Percentiles rank a stretch among this genome's conserved stretches.
phyloP scores from a whole-genome alignment of 1,140 invertebrate genomes.

The Phenacoccus solenopsis region DNA sequence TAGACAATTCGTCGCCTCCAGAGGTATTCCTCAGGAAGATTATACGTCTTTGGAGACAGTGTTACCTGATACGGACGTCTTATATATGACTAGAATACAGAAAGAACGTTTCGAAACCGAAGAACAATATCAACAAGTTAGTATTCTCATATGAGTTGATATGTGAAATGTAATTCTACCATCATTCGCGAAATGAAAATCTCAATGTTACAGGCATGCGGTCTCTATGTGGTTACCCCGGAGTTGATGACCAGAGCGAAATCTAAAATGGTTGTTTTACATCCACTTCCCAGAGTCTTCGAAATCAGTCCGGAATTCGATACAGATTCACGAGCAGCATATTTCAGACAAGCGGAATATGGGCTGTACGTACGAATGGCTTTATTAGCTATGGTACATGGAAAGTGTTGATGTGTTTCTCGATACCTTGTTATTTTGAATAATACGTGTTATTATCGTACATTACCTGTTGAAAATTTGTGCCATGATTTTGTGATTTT shows the following conservation, averaged over 20 bases:
- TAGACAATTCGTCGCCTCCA: slow-evolving; percentile 57
- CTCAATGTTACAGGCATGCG: slow-evolving; percentile 52
- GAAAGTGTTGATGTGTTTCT: slow-evolving; percentile 30
- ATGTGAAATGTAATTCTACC: slow-evolving; percentile 26
- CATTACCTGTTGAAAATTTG: too few relatives aligned
- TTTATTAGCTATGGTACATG: slow-evolving; percentile 79
- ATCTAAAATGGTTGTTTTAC: slow-evolving; percentile 89
- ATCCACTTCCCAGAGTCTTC: slow-evolving; percentile 86
- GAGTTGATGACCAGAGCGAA: slow-evolving; percentile 91
- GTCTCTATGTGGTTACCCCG: slow-evolving; percentile 80
- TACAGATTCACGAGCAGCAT: slow-evolving; percentile 88
- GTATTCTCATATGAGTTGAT: slow-evolving; percentile 50
- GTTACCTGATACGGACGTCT: slow-evolving; percentile 83
- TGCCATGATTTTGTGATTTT: too few relatives aligned
- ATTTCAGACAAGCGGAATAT: slow-evolving; percentile 94
- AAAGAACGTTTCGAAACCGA: slow-evolving; percentile 74
- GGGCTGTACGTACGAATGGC: slow-evolving; percentile 99
- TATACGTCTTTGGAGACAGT: slow-evolving; percentile 64
- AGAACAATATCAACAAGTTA: slow-evolving; percentile 62
- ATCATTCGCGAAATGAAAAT: not conserved
- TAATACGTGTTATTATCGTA: too few relatives aligned
- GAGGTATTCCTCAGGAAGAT: slow-evolving; percentile 65
- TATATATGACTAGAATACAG: slow-evolving; percentile 98
- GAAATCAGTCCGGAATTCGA: slow-evolving; percentile 94
- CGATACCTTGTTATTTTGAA: not conserved